phyloP scores from a whole-genome alignment of 2,113 vertebrate genomes.

The Oryzias woworae region DNA sequence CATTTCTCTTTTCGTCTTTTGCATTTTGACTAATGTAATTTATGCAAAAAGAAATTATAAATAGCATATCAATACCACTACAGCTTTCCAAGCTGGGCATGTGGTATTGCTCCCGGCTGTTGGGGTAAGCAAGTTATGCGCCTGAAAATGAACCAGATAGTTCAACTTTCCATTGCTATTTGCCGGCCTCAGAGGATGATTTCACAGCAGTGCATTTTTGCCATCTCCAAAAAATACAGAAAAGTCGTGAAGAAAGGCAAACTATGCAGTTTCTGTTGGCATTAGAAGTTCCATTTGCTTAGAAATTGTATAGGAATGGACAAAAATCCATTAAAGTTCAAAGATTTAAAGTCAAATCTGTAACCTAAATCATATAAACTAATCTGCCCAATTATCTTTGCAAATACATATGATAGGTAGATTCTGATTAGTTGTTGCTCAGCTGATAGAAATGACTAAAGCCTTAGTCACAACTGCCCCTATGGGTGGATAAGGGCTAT shows the following conservation, averaged over 20 bases:
- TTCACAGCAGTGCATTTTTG: conserved; percentile 33
- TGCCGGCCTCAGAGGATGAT: conserved; percentile 35
- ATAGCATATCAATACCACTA: conserved; percentile 73
- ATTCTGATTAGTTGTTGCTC: too few relatives aligned
- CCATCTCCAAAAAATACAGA: conserved; percentile 44
- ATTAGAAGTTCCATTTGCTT: conserved; percentile 34
- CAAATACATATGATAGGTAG: too few relatives aligned
- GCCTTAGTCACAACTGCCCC: too few relatives aligned
- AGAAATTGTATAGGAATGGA: conserved; percentile 28
- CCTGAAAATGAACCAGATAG: conserved; percentile 30
- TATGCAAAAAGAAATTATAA: conserved; percentile 77
- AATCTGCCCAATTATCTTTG: too few relatives aligned
- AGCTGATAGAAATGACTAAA: too few relatives aligned
- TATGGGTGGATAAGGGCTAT: too few relatives aligned
- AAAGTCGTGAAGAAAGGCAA: conserved; percentile 29
- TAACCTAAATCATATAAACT: not conserved
- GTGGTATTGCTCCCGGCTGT: conserved; percentile 59
- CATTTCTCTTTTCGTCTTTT: conserved; percentile 30
- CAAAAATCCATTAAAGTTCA: conserved; percentile 18
- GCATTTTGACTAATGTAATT: conserved; percentile 74
- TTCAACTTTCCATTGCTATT: conserved; percentile 15
- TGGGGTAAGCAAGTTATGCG: conserved; percentile 51
- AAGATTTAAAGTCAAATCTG: conserved; percentile 14
- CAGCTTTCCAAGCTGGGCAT: conserved; percentile 61
- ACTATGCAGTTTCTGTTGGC: conserved; percentile 44